Percentiles rank a stretch among this genome's conserved stretches.
Evolutionary conservation across 2,113 vertebrate species (phyloP).

Genomic region (Catharus bicknelli): DNA sequence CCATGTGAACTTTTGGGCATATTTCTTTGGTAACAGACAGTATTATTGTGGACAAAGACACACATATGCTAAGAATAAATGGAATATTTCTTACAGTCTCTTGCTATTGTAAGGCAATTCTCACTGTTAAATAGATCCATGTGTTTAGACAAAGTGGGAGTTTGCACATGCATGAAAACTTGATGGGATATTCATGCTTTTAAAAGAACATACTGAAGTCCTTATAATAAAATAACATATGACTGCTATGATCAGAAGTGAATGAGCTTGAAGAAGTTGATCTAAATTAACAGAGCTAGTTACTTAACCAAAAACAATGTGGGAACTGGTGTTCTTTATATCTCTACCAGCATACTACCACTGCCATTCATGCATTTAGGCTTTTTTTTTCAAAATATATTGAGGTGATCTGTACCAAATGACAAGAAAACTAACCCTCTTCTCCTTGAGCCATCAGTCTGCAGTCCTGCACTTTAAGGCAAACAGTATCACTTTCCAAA

Average conservation of each 20-base stretch:
- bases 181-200: not conserved
- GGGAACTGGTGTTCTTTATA: not conserved
- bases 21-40: not conserved
- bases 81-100: not conserved
- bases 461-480: not conserved
- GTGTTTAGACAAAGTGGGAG: not conserved
- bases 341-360: not conserved
- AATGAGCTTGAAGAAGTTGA: not conserved
- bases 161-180: not conserved
- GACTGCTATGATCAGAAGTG: not conserved
- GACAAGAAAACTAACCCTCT: not conserved
- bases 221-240: not conserved
- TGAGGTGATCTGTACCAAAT: not conserved
- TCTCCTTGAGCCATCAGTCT: not conserved
- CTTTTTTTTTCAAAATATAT: not conserved
- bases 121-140: not conserved
- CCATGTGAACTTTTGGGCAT: not conserved
- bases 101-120: not conserved
- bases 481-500: not conserved
- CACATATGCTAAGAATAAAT: not conserved
- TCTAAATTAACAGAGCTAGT: not conserved
- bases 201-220: not conserved
- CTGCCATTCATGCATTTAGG: not conserved
- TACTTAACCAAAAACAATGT: not conserved
- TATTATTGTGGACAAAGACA: not conserved